phyloP scores from a whole-genome alignment of 2,888 invertebrate species.

The Crepidodera aurea region DNA sequence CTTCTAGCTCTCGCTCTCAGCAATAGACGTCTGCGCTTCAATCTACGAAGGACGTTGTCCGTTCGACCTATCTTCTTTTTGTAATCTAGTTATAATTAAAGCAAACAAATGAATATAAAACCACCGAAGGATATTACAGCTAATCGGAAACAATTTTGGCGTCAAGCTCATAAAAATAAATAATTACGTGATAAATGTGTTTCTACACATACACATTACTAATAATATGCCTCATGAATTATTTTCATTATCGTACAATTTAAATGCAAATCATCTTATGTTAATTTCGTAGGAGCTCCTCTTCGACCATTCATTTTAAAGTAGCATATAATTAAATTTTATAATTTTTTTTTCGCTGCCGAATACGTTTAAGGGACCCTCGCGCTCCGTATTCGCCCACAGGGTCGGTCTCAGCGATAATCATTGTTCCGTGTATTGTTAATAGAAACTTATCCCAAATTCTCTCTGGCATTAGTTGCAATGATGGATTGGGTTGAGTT shows the following conservation, averaged over 20 bases:
- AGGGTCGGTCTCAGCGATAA: neutral
- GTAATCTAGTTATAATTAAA: conserved; percentile 2
- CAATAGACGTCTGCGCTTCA: too few species aligned
- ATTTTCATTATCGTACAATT: conserved; percentile 63
- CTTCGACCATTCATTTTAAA: conserved; percentile 71
- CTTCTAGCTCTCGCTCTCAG: too few species aligned
- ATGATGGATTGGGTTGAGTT: too few species aligned
- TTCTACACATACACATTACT: conserved; percentile 57
- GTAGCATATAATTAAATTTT: conserved; percentile 77
- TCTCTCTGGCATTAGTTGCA: too few species aligned
- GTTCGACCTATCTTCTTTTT: neutral
- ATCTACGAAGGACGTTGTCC: too few species aligned
- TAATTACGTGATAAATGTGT: conserved; percentile 57
- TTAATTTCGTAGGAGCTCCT: conserved; percentile 57
- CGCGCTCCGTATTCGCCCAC: neutral
- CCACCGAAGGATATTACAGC: conserved; percentile 19
- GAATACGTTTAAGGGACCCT: conserved; percentile 56
- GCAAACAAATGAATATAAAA: neutral
- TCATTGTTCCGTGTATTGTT: too few species aligned
- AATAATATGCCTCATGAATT: conserved; percentile 60
- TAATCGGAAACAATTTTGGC: conserved; percentile 40
- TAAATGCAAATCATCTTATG: conserved; percentile 64
- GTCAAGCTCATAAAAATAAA: conserved; percentile 47
- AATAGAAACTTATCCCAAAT: too few species aligned
- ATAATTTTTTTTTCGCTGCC: conserved; percentile 57